Conservation (phyloP, 2,797 vertebrate species). For the Peromyscus melanophrys region DNA sequence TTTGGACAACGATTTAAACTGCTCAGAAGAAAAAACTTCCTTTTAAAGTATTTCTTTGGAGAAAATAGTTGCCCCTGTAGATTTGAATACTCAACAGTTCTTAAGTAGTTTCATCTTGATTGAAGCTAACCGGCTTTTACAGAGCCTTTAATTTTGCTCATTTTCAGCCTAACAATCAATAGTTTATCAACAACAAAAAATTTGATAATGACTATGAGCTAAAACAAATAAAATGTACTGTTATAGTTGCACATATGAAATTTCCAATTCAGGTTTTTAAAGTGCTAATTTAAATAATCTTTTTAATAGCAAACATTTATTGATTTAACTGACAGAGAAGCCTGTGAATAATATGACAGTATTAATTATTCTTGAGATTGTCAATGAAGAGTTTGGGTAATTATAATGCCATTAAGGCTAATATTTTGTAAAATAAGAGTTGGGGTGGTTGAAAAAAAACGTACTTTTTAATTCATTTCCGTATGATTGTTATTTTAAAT, state of each 20-base stretch:
- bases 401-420: conserved; percentile 75
- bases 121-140: conserved; percentile 65
- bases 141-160: conserved; percentile 53
- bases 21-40: conserved; percentile 58
- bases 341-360: conserved; percentile 79
- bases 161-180: conserved; percentile 71
- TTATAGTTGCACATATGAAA: conserved; percentile 67
- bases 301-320: conserved; percentile 73
- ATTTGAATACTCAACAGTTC: conserved; percentile 59
- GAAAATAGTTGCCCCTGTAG: conserved; percentile 51
- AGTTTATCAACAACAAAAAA: conserved; percentile 62
- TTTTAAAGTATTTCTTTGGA: conserved; percentile 61
- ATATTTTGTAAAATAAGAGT: conserved; percentile 77
- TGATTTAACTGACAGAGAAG: conserved; percentile 81
- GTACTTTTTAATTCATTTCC: conserved; percentile 71
- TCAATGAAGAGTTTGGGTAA: conserved; percentile 77
- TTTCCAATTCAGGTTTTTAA: conserved; percentile 73
- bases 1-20: conserved; percentile 70
- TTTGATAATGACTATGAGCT: conserved; percentile 19
- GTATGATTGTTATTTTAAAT: conserved; percentile 54
- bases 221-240: conserved; percentile 64
- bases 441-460: conserved; percentile 20
- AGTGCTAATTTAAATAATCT: conserved; percentile 75
- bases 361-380: conserved; percentile 81
- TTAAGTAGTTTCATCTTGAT: conserved; percentile 54